Evolutionary conservation across 1,140 invertebrate genomes (phyloP), one percentile per base, ranked within the genome.

Genomic region (Drosophila sechellia): DNA sequence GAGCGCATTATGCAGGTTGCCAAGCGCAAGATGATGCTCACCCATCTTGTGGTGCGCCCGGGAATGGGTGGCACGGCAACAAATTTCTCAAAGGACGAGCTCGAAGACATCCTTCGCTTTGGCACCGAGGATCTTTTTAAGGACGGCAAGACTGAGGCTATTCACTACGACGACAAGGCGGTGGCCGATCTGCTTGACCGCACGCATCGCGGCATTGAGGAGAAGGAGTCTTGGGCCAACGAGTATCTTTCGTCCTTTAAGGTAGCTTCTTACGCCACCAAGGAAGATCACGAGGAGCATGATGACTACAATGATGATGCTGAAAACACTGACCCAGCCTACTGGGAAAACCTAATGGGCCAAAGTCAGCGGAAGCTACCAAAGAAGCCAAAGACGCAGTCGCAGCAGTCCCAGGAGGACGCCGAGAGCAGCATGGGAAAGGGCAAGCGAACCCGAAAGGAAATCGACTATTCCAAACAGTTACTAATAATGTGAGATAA

Each of bases 1-100:
- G 46, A 49, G 25, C 46, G 46, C 25, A 49, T 49, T 1, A 49
- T 31, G 46, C 13, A 49, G 25, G 25, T 15, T n/a, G 46, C 25
- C 22, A 49, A 49, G n/a, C 46, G 15, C n/a, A 49, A 49, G 25
- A 49, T 49, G 46, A 49, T 49, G 46, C 46, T 49, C 25, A 49
- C 25, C 6, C 25, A 49, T 5, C 46, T 49, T 11, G 46, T 49
- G 46, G 46, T 49, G 25, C 46, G 25, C 3, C 46, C 46, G 46
- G 46, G 22, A 27, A n/a, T 48, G 13, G 12, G 25, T 5, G 46
- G 25, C 25, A 48, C 15, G 5, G 2, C 2, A 11, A 5, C 1
- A n/a, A 31, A n/a, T 27, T 11, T 31, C n/a, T 31, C 46, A 1
- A 27, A 49, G 25, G 13, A 49, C n/a, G 46, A 49, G 46, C 46